A percentile compares a stretch with the other conserved stretches of the same genome.
Evolutionary conservation across 2,113 vertebrate genomes (phyloP).

Genomic region (Trinectes maculatus): DNA sequence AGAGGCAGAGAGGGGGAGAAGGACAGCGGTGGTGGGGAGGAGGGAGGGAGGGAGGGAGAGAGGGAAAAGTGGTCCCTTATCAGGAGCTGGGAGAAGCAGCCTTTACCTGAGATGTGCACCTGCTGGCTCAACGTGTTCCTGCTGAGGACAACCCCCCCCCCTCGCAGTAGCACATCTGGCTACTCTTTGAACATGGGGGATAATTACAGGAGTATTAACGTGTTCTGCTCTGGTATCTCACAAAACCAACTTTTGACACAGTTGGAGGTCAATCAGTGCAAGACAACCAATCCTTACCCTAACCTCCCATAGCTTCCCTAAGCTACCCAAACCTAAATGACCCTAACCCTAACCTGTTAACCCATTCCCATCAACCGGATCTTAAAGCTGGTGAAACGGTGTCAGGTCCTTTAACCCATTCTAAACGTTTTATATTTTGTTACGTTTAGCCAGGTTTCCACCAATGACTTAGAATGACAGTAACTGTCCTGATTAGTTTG

Average conservation of each 20-base stretch:
- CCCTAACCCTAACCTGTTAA: too few relatives aligned
- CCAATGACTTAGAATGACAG: too few relatives aligned
- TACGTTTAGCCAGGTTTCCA: too few relatives aligned
- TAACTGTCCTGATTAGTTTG: too few relatives aligned
- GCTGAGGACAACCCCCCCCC: slow-evolving; percentile 42
- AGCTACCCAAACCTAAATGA: too few relatives aligned
- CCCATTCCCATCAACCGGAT: too few relatives aligned
- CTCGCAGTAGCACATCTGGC: slow-evolving; percentile 41
- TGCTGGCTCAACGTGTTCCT: slow-evolving; percentile 54
- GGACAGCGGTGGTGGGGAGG: slow-evolving; percentile 3
- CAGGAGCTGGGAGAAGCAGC: slow-evolving; percentile 44
- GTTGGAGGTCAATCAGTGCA: slow-evolving; percentile 39
- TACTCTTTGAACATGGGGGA: slow-evolving; percentile 29
- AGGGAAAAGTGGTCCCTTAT: slow-evolving; percentile 34
- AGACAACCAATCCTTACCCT: too few relatives aligned
- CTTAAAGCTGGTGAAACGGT: too few relatives aligned
- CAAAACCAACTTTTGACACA: slow-evolving; percentile 29
- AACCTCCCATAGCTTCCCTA: too few relatives aligned
- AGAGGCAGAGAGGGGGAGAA: slow-evolving; percentile 18
- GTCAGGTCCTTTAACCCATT: too few relatives aligned
- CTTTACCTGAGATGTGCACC: slow-evolving; percentile 68
- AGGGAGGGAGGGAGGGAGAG: too few relatives aligned
- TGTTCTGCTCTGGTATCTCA: slow-evolving; percentile 37
- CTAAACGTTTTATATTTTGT: too few relatives aligned
- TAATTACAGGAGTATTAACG: slow-evolving; percentile 50